phyloP scores from a whole-genome alignment of 1,140 invertebrate species.

The Ceratina australensis region DNA sequence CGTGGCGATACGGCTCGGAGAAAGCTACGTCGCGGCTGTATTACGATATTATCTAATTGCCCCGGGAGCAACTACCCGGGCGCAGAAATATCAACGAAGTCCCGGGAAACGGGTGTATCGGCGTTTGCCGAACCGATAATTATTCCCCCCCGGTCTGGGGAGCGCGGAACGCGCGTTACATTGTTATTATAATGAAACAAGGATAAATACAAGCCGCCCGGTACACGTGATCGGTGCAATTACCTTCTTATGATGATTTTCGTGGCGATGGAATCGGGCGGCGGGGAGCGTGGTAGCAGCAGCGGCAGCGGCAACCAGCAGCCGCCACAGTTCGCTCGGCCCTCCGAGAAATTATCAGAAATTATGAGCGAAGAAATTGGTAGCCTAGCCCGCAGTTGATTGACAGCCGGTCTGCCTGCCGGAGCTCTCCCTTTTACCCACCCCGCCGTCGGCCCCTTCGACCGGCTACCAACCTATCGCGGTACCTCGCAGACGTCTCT shows the following conservation, averaged over 20 bases:
- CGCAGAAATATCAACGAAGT: constrained; percentile 63
- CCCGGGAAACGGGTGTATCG: constrained; percentile 44
- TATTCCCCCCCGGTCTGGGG: constrained; percentile 65
- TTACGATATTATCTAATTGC: constrained; percentile 68
- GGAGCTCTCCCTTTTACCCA: constrained; percentile 53
- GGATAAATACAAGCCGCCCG: constrained; percentile 77
- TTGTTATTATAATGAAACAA: constrained; percentile 80
- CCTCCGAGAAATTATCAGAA: constrained; percentile 78
- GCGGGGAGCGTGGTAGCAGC: constrained; percentile 20
- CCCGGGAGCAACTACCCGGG: constrained; percentile 51
- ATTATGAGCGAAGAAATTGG: constrained; percentile 79
- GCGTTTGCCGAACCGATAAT: constrained; percentile 69
- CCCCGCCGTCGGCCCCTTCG: constrained; percentile 11
- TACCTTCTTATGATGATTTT: constrained; percentile 79
- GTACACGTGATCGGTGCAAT: constrained; percentile 78
- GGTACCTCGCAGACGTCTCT: constrained; percentile 28
- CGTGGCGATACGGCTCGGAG: constrained; percentile 11
- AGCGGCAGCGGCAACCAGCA: constrained; percentile 28
- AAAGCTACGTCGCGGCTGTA: constrained; percentile 26
- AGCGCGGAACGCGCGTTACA: constrained; percentile 70
- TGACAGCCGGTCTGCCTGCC: constrained; percentile 76
- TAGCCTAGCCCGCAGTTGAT: constrained; percentile 79
- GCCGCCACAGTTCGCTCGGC: constrained; percentile 67
- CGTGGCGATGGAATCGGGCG: constrained; percentile 54
- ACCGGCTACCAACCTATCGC: constrained; percentile 17